These are phyloP conservation scores for Vimba vimba DNA, from an alignment of 2,113 vertebrate genomes.

Conservation along the genomic window DNA sequence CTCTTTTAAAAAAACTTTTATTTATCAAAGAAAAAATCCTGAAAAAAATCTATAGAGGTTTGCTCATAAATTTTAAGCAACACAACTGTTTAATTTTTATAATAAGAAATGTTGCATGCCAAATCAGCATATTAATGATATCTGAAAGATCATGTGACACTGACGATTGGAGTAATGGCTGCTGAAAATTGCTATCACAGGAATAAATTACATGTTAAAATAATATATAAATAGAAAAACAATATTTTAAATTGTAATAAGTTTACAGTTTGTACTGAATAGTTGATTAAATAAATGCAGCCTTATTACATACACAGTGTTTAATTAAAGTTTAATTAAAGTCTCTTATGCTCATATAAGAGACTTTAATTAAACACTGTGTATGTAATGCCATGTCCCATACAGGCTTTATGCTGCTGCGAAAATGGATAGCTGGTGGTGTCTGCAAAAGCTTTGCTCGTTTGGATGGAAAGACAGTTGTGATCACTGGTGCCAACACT, in stretches of 20 bases:
- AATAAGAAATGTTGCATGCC: neutral
- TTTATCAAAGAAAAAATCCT: neutral
- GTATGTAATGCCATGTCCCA: neutral
- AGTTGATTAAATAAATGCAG: neutral
- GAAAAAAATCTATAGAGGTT: neutral
- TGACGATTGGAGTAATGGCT: neutral
- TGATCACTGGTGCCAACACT: constrained; percentile 78
- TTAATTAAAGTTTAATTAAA: too few relatives aligned
- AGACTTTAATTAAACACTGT: neutral
- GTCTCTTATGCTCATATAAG: too few relatives aligned
- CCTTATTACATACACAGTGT: too few relatives aligned
- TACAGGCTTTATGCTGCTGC: constrained; percentile 59
- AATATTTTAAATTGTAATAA: neutral
- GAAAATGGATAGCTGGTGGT: constrained; percentile 73
- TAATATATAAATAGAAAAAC: neutral
- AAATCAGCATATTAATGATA: neutral
- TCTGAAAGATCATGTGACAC: neutral
- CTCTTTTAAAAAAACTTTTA: neutral
- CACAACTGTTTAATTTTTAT: too few relatives aligned
- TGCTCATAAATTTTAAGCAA: too few relatives aligned
- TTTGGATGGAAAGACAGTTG: constrained; percentile 72
- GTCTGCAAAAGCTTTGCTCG: constrained; percentile 62
- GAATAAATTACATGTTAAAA: neutral
- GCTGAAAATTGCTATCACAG: neutral
- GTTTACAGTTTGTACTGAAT: neutral